These are phyloP conservation scores for Pyrocoelia pectoralis DNA, from an alignment of 2,888 invertebrate genomes.

Conservation along the genomic window DNA sequence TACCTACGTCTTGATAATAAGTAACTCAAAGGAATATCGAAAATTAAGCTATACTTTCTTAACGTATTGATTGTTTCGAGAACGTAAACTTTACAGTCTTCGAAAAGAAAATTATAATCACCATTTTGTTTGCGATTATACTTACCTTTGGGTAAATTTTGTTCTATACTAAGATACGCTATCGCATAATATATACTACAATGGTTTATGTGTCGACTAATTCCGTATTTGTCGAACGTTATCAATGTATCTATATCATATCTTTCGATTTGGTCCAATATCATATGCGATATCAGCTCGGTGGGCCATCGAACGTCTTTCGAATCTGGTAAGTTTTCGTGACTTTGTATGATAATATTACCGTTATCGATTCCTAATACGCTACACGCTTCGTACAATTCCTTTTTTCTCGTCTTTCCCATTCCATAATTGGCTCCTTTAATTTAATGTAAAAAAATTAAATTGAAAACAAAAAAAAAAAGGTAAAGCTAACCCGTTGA, in stretches of 20 bases:
- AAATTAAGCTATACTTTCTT: slow-evolving; percentile 83
- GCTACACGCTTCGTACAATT: slow-evolving; percentile 83
- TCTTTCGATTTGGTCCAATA: slow-evolving; percentile 73
- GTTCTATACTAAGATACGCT: slow-evolving; percentile 79
- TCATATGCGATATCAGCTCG: slow-evolving; percentile 68
- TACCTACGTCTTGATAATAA: slow-evolving; percentile 80
- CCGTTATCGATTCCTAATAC: slow-evolving; percentile 80
- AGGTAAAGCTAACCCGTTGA: slow-evolving; percentile 72
- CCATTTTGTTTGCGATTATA: neutral
- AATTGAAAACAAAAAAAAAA: slow-evolving; percentile 12
- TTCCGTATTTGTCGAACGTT: slow-evolving; percentile 93
- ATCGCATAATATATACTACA: slow-evolving; percentile 83
- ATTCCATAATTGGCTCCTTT: slow-evolving; percentile 59
- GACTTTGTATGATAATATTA: slow-evolving; percentile 77
- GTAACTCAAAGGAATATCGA: slow-evolving; percentile 85
- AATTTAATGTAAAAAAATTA: neutral
- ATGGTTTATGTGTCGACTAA: slow-evolving; percentile 94
- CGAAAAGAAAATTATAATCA: slow-evolving; percentile 49
- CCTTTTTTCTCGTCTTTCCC: slow-evolving; percentile 70
- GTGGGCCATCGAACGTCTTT: slow-evolving; percentile 80
- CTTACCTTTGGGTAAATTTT: slow-evolving; percentile 74
- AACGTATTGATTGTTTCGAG: slow-evolving; percentile 86
- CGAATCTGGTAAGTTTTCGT: slow-evolving; percentile 79
- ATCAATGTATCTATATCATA: slow-evolving; percentile 84
- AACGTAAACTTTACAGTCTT: slow-evolving; percentile 84